Evolutionary conservation across 2,888 invertebrate species (phyloP).

Genomic region (Drosophila subquinaria): DNA sequence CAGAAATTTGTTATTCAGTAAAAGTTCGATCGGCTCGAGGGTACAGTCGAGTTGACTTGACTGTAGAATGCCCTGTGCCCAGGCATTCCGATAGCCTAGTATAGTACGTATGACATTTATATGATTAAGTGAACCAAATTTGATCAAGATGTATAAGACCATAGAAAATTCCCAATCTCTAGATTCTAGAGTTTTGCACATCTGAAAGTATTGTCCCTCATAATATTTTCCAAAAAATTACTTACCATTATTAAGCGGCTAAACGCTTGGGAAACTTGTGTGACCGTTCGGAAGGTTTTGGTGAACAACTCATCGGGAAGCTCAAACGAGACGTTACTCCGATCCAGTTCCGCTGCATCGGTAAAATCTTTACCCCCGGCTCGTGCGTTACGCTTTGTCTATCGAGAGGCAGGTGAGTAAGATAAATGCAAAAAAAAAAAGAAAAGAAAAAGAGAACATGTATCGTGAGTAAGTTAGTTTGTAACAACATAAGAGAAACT

Average conservation of each 20-base stretch:
- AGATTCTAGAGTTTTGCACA: too few relatives aligned
- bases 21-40: too few relatives aligned
- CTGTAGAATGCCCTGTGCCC: too few relatives aligned
- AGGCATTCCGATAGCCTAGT: too few relatives aligned
- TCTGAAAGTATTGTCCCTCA: too few relatives aligned
- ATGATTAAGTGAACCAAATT: too few relatives aligned
- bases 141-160: too few relatives aligned
- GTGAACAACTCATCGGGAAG: slow-evolving; percentile 88
- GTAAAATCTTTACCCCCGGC: slow-evolving; percentile 84
- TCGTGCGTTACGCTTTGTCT: slow-evolving; percentile 60
- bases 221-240: slow-evolving; percentile 6
- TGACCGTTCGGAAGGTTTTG: slow-evolving; percentile 87
- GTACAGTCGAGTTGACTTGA: too few relatives aligned
- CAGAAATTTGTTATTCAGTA: too few relatives aligned
- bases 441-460: not conserved
- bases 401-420: not conserved
- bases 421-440: slow-evolving; percentile 26
- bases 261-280: slow-evolving; percentile 87
- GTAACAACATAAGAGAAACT: slow-evolving; percentile 5
- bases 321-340: slow-evolving; percentile 87
- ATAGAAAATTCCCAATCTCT: too few relatives aligned
- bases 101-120: too few relatives aligned
- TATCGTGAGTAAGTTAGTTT: slow-evolving; percentile 30
- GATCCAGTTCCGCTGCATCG: slow-evolving; percentile 86
- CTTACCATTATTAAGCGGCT: slow-evolving; percentile 88